Percentiles rank a stretch among this genome's conserved stretches.
phyloP scores from a whole-genome alignment of 2,113 vertebrate species.

The Perca fluviatilis region DNA sequence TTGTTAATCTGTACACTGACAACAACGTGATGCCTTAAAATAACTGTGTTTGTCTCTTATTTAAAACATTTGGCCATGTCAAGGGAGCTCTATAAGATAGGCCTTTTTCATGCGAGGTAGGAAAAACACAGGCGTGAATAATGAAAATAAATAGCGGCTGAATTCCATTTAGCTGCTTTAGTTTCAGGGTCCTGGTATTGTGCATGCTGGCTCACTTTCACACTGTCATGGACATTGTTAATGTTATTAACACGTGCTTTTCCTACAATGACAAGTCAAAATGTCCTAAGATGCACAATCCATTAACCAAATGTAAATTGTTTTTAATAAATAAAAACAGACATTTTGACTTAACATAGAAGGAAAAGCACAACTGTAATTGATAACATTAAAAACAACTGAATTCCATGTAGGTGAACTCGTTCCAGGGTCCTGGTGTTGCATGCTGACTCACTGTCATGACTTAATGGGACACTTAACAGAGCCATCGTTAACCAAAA shows the following conservation, averaged over 20 bases:
- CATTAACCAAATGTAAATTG: no score
- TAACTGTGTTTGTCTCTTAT: constrained; percentile 5
- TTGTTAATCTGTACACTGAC: neutral
- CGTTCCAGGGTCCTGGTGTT: neutral
- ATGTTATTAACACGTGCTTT: no score
- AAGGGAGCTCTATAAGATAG: neutral
- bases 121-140: neutral
- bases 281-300: no score
- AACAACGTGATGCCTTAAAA: constrained; percentile 1
- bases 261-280: no score
- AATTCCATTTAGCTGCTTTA: constrained; percentile 1
- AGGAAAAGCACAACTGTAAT: no score
- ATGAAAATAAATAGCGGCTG: neutral
- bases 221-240: no score
- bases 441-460: neutral
- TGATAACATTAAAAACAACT: no score
- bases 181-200: neutral
- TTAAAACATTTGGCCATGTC: neutral
- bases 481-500: neutral
- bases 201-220: neutral
- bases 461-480: neutral
- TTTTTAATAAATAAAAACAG: no score
- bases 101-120: neutral
- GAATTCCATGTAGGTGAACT: no score
- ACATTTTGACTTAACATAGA: no score